Conservation (phyloP, 2,888 invertebrate genomes). For the Cecidostiba fungosa region DNA sequence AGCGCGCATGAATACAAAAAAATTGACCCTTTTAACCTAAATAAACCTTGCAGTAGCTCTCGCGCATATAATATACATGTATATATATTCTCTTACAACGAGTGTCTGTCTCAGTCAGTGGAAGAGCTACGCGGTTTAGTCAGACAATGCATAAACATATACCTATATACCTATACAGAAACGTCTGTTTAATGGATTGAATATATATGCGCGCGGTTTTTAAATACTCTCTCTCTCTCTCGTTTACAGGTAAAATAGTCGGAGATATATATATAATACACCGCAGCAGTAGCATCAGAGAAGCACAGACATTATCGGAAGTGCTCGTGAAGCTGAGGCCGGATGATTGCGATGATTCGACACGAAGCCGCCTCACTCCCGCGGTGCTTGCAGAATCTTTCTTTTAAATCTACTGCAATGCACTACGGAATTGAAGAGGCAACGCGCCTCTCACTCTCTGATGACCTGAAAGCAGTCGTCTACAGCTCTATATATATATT, state of each 20-base stretch:
- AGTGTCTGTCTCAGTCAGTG: background rate
- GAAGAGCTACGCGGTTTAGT: constrained; percentile 28
- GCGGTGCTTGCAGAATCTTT: constrained; percentile 94
- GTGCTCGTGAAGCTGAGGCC: background rate
- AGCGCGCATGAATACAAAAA: constrained; percentile 23
- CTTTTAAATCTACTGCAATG: constrained; percentile 89
- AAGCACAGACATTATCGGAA: constrained; percentile 35
- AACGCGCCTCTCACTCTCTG: constrained; percentile 80
- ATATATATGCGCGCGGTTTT: background rate
- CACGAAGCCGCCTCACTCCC: constrained; percentile 90
- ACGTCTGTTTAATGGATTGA: background rate
- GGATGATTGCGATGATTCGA: constrained; percentile 67
- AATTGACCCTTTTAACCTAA: constrained; percentile 57
- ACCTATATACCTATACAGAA: background rate
- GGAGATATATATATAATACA: background rate
- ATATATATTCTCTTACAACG: background rate
- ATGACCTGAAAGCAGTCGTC: constrained; percentile 25
- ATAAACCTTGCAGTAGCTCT: constrained; percentile 37
- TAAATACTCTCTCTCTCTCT: background rate
- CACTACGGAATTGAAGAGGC: constrained; percentile 97
- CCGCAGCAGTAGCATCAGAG: background rate
- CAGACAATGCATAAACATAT: background rate
- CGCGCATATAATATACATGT: background rate
- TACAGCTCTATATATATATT: background rate
- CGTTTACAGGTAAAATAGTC: background rate